These are phyloP conservation scores for Eurystomus glaucurus DNA, from an alignment of 2,797 vertebrate genomes.

Conservation along the genomic window DNA sequence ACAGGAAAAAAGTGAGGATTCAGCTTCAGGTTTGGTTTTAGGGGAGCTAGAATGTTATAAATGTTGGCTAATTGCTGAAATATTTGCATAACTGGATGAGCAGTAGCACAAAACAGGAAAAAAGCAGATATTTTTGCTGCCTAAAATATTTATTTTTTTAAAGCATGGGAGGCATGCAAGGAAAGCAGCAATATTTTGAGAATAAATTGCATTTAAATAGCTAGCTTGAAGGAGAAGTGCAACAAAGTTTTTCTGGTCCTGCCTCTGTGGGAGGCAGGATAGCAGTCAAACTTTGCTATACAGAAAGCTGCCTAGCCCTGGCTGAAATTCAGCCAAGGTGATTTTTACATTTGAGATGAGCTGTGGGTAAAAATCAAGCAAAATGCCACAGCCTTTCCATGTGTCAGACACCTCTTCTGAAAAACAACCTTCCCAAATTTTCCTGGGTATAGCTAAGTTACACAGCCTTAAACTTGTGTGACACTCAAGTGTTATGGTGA, in stretches of 20 bases:
- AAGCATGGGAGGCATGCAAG: not conserved
- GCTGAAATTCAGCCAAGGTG: not conserved
- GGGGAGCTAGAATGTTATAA: not conserved
- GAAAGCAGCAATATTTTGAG: not conserved
- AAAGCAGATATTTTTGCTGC: not conserved
- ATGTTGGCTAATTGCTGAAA: not conserved
- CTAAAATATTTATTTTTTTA: not conserved
- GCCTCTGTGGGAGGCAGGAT: not conserved
- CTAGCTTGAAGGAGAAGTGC: not conserved
- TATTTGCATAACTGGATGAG: not conserved
- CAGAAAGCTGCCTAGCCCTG: not conserved
- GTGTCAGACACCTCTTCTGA: not conserved
- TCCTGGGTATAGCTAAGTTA: not conserved
- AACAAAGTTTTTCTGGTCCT: not conserved
- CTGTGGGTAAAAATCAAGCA: not conserved
- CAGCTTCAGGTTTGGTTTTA: not conserved
- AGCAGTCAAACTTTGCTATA: not conserved
- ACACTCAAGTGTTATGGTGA: accelerated
- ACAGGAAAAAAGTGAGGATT: not conserved
- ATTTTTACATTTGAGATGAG: not conserved
- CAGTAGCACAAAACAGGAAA: not conserved
- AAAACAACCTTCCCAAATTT: not conserved
- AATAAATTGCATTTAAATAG: not conserved
- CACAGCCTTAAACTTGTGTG: not conserved
- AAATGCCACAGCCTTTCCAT: not conserved